Conservation (phyloP, 2,797 vertebrate species). For the Anguilla megastoma region DNA sequence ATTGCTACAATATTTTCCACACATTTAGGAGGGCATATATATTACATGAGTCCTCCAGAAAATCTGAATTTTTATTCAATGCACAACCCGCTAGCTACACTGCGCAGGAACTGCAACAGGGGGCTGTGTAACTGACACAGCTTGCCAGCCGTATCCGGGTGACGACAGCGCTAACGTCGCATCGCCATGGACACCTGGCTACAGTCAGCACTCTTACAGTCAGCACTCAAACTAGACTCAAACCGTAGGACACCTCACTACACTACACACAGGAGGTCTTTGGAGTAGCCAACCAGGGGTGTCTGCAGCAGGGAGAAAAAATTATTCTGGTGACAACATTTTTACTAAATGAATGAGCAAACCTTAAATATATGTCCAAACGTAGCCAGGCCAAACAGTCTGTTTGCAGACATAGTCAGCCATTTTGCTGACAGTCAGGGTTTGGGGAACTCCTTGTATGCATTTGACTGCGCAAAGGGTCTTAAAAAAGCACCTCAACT, state of each 20-base stretch:
- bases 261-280: neutral
- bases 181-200: neutral
- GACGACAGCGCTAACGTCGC: neutral
- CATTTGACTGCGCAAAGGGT: no score
- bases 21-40: neutral
- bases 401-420: no score
- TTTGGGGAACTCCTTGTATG: no score
- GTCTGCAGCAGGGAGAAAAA: no score
- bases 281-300: no score
- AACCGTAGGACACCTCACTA: neutral
- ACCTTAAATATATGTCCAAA: no score
- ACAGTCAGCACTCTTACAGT: neutral
- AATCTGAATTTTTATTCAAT: neutral
- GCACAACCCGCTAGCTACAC: neutral
- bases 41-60: neutral
- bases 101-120: neutral
- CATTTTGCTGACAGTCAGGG: no score
- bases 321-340: no score
- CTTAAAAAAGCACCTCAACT: neutral
- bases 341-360: no score
- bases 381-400: no score
- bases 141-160: neutral
- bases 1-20: neutral
- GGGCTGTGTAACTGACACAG: neutral
- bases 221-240: neutral